These are phyloP conservation scores for Xiphias gladius DNA, from an alignment of 2,113 vertebrate genomes.

Conservation along the genomic window DNA sequence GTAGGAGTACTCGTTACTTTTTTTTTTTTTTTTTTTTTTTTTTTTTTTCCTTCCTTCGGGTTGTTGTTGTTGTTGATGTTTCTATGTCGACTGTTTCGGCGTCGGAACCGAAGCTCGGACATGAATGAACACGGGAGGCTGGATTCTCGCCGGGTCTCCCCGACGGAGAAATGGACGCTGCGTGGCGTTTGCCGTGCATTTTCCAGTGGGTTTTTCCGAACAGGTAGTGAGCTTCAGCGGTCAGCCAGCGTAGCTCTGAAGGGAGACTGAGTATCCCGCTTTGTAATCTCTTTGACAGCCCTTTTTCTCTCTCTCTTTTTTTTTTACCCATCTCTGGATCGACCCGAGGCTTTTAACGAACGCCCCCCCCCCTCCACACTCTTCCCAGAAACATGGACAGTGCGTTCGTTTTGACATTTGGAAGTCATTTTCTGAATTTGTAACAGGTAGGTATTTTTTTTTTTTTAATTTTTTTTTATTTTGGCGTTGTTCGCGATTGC, in stretches of 20 bases:
- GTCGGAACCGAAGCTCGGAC: constrained; percentile 11
- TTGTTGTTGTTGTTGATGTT: too few species aligned
- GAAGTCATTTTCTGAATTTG: constrained; percentile 52
- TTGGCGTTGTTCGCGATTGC: constrained; percentile 6
- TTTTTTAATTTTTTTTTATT: too few species aligned
- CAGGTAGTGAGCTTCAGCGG: constrained; percentile 72
- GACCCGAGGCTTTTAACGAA: not conserved
- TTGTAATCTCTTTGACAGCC: constrained; percentile 63
- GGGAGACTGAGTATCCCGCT: constrained; percentile 67
- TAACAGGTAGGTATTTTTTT: constrained; percentile 83
- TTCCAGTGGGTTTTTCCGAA: constrained; percentile 70
- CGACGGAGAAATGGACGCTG: constrained; percentile 50
- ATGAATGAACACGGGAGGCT: constrained; percentile 59
- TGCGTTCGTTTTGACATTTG: constrained; percentile 14
- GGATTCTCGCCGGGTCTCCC: constrained; percentile 8
- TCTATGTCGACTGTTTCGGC: constrained; percentile 28
- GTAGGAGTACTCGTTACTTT: constrained; percentile 56
- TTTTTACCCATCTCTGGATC: constrained; percentile 47
- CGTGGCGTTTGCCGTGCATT: constrained; percentile 73
- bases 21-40: constrained; percentile 53
- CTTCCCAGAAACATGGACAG: constrained; percentile 46
- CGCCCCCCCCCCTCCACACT: not conserved
- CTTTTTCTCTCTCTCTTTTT: not conserved
- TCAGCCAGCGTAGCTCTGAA: constrained; percentile 41
- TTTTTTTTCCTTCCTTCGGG: too few species aligned